Base-by-base conservation (phyloP, 2,113 vertebrate genomes). In the Periophthalmus modestus region DNA sequence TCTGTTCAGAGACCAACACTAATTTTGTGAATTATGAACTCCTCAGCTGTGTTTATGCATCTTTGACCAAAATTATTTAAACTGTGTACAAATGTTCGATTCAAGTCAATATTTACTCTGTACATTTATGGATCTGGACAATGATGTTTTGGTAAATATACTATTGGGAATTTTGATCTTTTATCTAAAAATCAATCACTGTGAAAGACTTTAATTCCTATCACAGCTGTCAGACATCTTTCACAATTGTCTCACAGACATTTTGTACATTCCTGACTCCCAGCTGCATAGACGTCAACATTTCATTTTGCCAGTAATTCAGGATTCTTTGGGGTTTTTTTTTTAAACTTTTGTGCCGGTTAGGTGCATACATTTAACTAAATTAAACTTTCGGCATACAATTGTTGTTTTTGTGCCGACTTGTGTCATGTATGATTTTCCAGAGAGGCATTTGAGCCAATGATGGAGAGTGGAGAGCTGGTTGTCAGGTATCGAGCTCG, bases 391-490 rank as follows among this genome's bases (percentile, higher is more conserved):
- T 39, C 36, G 3, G 39, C 39, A 7, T 10, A 43, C 39, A 11
- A 43, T 43, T 43, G 57, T 74, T 67, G 11, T 28, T 46, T 48
- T 28, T 59, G 4, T 28, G 12, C 23, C 16, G 4, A 59, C 13
- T 28, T 68, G 28, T 69, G 3, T 4, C 21, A 57, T 11, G 73
- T 61, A 75, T 15, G 74, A 52, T n/a, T 61, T 48, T 23, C 43
- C 80, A 97, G 96, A 13, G 96, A 96, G 82, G 96, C 94, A 0
- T 97, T 97, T 33, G 94, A 96, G 62, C 96, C 96, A 68, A 96
- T 94, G 68, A 92, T 95, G 92, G 95, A 97, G 71, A 94, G 95
- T 18, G 96, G 96, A 0, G 95, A 97, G 76, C 91, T 97, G 81
- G 96, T 96, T 36, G 96, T 96, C n/a, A 90, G 95, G 33, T 97